Percentiles rank a stretch among this genome's conserved stretches.
Evolutionary conservation across 1,140 invertebrate genomes (phyloP).

Genomic region (Leptonema lineaticorne): DNA sequence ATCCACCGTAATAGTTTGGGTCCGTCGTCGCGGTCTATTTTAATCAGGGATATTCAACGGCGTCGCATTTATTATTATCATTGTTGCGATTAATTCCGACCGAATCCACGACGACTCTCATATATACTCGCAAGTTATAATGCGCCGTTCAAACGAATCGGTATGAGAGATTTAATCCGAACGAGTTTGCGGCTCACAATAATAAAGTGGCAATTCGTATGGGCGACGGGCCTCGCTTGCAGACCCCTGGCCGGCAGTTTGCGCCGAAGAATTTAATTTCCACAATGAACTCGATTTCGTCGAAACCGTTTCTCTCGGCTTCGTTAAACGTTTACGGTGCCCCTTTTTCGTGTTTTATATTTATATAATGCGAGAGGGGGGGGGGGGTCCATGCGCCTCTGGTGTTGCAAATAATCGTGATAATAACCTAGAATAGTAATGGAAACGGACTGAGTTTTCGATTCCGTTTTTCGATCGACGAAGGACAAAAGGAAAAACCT

Average conservation of each 20-base stretch:
- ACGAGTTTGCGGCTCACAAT: background rate
- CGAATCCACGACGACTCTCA: background rate
- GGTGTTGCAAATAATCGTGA: no score
- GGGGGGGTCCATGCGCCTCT: background rate
- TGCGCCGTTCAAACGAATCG: no score
- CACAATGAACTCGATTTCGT: conserved; percentile 28
- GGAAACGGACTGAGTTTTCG: no score
- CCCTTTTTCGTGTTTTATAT: conserved; percentile 13
- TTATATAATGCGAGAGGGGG: no score
- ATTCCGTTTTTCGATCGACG: background rate
- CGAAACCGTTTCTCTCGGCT: conserved; percentile 23
- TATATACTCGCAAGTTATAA: no score
- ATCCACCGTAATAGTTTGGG: background rate
- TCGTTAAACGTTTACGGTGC: conserved; percentile 19
- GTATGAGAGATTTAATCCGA: background rate
- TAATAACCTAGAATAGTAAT: no score
- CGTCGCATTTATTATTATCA: background rate
- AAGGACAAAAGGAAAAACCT: background rate
- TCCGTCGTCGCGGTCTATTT: background rate
- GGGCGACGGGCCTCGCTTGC: background rate
- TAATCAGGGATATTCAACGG: background rate
- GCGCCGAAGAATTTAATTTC: conserved; percentile 25
- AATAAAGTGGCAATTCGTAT: conserved; percentile 15
- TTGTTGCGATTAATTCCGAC: background rate
- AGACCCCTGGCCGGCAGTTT: conserved; percentile 15